Percentiles rank a stretch among this genome's conserved stretches.
phyloP scores from a whole-genome alignment of 2,797 vertebrate species.

The Alcedo quadribrachys region DNA sequence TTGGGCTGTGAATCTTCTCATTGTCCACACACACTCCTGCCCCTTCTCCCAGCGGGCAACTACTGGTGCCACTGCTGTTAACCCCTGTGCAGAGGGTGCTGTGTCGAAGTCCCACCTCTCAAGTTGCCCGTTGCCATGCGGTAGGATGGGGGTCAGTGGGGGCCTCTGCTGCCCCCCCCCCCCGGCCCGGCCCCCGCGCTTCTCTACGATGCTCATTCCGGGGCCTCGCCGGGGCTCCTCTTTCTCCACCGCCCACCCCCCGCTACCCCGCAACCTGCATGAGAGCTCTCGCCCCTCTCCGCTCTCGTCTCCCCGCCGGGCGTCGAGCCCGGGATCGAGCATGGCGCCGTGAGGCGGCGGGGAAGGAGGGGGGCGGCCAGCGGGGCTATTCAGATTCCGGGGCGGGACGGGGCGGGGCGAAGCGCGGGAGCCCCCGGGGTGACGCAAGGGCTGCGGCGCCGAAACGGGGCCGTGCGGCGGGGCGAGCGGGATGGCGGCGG shows the following conservation, averaged over 20 bases:
- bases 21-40: not conserved
- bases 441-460: not conserved
- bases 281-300: no score
- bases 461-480: not conserved
- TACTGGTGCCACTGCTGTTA: not conserved
- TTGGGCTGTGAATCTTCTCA: not conserved
- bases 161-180: not conserved
- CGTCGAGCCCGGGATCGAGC: not conserved
- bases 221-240: not conserved
- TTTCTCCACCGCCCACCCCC: no score
- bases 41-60: not conserved
- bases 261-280: slow-evolving; percentile 1
- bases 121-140: accelerated
- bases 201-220: not conserved
- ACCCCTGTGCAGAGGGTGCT: accelerated
- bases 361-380: accelerated
- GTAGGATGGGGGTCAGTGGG: no score
- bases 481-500: not conserved
- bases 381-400: slow-evolving; percentile 24
- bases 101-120: accelerated
- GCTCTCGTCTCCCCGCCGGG: not conserved
- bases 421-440: not conserved
- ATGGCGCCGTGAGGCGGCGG: accelerated
- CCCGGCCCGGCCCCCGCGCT: not conserved
- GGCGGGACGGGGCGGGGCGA: not conserved